These are phyloP conservation scores for Meriones psammophilus DNA, from an alignment of 2,797 vertebrate species.

Conservation along the genomic window DNA sequence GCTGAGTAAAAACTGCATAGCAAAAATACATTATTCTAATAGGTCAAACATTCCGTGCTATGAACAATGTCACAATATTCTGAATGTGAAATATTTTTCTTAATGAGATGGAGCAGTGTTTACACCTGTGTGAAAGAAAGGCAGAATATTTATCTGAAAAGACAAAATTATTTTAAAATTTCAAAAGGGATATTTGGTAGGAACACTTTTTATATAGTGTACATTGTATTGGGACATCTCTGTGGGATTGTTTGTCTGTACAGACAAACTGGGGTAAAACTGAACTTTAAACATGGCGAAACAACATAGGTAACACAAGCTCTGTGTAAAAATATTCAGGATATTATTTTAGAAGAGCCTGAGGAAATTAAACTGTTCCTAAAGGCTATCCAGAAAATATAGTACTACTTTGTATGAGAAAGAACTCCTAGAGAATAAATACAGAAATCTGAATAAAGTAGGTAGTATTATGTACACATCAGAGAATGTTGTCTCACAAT, in stretches of 20 bases:
- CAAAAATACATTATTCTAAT: background rate
- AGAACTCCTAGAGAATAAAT: too few species aligned
- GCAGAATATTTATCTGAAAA: background rate
- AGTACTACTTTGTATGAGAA: background rate
- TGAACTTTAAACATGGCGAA: background rate
- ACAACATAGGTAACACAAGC: background rate
- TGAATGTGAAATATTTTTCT: background rate
- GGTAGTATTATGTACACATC: background rate
- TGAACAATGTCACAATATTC: background rate
- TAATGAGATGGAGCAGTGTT: background rate
- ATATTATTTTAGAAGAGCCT: background rate
- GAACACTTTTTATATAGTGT: background rate
- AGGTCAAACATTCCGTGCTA: background rate
- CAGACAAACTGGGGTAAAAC: background rate
- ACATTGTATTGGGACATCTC: background rate
- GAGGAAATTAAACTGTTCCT: background rate
- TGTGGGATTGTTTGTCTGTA: background rate
- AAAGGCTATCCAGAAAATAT: too few species aligned
- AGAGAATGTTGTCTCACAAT: background rate
- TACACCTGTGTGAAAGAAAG: background rate
- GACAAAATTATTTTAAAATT: background rate
- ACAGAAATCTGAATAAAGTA: background rate
- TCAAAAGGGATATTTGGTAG: background rate
- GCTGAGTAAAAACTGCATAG: background rate
- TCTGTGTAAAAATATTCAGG: background rate